phyloP scores from a whole-genome alignment of 2,888 invertebrate genomes.

The Cyclophora punctaria region DNA sequence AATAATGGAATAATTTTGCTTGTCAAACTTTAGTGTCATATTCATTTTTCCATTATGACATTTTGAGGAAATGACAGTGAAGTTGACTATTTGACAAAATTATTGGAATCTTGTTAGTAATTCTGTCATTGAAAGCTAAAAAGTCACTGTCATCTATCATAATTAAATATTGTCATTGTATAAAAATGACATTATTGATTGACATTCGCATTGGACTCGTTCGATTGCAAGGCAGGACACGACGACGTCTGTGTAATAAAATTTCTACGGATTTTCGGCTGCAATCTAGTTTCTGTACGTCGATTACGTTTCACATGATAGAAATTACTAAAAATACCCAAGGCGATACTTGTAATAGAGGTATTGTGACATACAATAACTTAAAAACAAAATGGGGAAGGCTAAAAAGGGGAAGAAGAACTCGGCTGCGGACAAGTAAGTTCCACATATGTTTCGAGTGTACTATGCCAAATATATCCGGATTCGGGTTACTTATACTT shows the following conservation, averaged over 20 bases:
- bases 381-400: constrained; percentile 79
- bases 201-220: constrained; percentile 17
- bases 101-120: background rate
- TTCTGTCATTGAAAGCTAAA: background rate
- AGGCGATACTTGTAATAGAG: constrained; percentile 50
- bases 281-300: constrained; percentile 45
- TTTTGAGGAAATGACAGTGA: constrained; percentile 4
- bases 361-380: constrained; percentile 61
- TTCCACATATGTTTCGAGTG: constrained; percentile 42
- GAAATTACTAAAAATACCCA: constrained; percentile 54
- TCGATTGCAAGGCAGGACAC: constrained; percentile 39
- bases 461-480: constrained; percentile 20
- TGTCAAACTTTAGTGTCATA: constrained; percentile 22
- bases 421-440: constrained; percentile 83
- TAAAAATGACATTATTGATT: background rate
- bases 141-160: background rate
- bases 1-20: too few species aligned
- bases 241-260: constrained; percentile 46
- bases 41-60: constrained; percentile 12
- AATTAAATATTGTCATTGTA: background rate
- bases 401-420: constrained; percentile 88
- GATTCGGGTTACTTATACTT: constrained; percentile 14
- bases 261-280: constrained; percentile 32
- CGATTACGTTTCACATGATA: constrained; percentile 70
- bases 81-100: too few species aligned